Conservation (phyloP, 2,113 vertebrate genomes). For the Mormoops blainvillei region DNA sequence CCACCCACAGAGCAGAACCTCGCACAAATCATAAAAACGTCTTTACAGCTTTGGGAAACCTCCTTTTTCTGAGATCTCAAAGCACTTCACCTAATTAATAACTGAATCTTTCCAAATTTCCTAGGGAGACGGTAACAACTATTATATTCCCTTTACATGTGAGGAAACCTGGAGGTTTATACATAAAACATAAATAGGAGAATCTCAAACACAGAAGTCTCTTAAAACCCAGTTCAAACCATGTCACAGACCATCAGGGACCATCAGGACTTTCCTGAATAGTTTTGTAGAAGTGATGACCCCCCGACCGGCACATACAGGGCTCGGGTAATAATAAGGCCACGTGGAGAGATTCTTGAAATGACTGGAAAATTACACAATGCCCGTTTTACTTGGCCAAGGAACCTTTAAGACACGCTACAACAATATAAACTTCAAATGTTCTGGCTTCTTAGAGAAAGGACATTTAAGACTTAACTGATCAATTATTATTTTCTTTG, state of each 20-base stretch:
- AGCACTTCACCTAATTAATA: background rate
- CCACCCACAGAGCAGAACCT: slow-evolving; percentile 35
- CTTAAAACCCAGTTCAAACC: background rate
- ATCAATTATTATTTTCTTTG: background rate
- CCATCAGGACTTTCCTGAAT: background rate
- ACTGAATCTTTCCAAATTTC: background rate
- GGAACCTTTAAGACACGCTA: background rate
- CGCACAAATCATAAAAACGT: background rate
- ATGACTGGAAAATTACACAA: background rate
- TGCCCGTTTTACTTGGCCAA: background rate
- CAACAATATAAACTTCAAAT: background rate
- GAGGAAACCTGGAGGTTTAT: background rate
- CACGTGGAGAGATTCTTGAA: background rate
- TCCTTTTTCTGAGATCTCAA: background rate
- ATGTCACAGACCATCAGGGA: background rate
- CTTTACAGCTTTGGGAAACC: background rate
- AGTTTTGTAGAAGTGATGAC: background rate
- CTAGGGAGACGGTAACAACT: background rate
- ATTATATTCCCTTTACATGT: background rate
- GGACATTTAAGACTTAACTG: background rate
- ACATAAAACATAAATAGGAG: background rate
- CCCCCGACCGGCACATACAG: background rate
- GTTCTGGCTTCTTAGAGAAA: background rate
- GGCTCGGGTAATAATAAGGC: background rate
- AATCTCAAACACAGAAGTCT: background rate